Conservation (phyloP, 2,113 vertebrate genomes). For the Phocoena phocoena region DNA sequence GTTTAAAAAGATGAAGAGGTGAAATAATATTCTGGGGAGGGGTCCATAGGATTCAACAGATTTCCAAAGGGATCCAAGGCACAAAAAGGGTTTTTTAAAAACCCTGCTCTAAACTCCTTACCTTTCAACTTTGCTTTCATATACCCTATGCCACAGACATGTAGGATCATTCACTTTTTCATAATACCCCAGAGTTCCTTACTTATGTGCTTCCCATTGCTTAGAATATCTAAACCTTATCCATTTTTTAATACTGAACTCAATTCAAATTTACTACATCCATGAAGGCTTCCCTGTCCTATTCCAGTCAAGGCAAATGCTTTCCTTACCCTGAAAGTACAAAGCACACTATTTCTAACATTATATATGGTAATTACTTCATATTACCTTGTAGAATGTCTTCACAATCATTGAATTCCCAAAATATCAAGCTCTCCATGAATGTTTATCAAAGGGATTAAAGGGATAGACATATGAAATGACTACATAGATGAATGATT, state of each 20-base stretch:
- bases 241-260: background rate
- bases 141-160: background rate
- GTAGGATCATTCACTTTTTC: background rate
- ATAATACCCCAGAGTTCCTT: background rate
- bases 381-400: background rate
- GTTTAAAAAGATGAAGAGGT: background rate
- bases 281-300: background rate
- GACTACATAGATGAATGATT: background rate
- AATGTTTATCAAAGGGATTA: constrained; percentile 29
- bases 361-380: background rate
- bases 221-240: constrained; percentile 3
- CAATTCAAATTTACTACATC: constrained; percentile 34
- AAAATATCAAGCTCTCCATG: constrained; percentile 37
- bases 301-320: constrained; percentile 24
- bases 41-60: background rate
- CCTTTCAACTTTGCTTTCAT: background rate
- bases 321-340: background rate
- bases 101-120: background rate
- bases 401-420: constrained; percentile 15
- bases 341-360: constrained; percentile 42
- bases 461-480: background rate
- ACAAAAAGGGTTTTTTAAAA: background rate
- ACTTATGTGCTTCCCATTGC: background rate
- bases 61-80: background rate
- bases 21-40: background rate